Evolutionary conservation across 1,140 invertebrate genomes (phyloP), one percentile per base, ranked within the genome.

Genomic region (Saccostrea glomerata): DNA sequence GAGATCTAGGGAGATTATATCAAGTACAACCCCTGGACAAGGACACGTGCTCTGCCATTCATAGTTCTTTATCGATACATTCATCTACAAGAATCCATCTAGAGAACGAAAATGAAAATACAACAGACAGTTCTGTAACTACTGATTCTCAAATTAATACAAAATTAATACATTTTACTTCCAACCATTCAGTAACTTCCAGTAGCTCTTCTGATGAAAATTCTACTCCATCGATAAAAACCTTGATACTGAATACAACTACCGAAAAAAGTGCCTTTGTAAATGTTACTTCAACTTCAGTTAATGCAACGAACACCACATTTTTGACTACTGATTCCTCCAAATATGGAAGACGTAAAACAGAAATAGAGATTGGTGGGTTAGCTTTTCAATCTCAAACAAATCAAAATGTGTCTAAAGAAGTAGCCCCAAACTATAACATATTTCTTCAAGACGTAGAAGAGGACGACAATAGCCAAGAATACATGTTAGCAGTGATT

Each of bases 401-500:
- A 6, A 82, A 82, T 55, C 58, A 30, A 83, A 54, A 47, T 56
- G 9, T 25, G 56, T 83, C 77, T 58, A 83, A 58, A 23, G 30
- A 23, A 54, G 82, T 25, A 13, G 11, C 66, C 82, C 83, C 55
- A 60, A 87, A 47, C 77, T 23, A 83, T 77, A 87, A 87, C 58
- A 87, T 89, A 66, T 89, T 87, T 30, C 60, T 84, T 70, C 85
- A 87, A 23, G 73, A 87, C 25, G 83, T 83, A 11, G 89, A 87
- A 9, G 89, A 89, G 13, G 89, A 89, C 36, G 85, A 47, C 58
- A 55, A 82, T 15, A 40, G 87, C 9, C 86, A 83, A 13, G 86
- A 87, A 36, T 89, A 89, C 23, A 55, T 89, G 36, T 85, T 89
- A 66, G 89, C 89, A 13, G 89, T 89, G 15, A 85, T 89, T 82